These are phyloP conservation scores for Caradrina clavipalpis DNA, from an alignment of 2,888 invertebrate genomes.

Conservation along the genomic window DNA sequence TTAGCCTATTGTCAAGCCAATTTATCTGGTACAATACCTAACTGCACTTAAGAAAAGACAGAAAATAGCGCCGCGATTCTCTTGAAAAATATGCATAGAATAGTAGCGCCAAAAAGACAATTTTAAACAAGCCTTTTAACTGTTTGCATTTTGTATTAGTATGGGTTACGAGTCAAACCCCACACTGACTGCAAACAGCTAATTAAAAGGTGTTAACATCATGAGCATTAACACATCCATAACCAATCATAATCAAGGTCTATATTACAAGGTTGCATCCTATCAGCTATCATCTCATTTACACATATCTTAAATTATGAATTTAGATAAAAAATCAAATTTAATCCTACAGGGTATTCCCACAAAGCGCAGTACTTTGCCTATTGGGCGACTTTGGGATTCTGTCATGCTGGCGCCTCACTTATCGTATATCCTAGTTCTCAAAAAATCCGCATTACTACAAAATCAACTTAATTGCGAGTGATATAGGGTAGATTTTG, in stretches of 20 bases:
- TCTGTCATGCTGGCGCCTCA: neutral
- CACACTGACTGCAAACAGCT: slow-evolving; percentile 8
- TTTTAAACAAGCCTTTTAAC: neutral
- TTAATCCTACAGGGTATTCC: neutral
- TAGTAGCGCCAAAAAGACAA: neutral
- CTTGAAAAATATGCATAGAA: neutral
- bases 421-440: no score
- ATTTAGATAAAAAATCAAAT: neutral
- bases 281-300: slow-evolving; percentile 9
- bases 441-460: no score
- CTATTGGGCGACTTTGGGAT: neutral
- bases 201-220: slow-evolving; percentile 34
- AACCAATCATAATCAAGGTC: slow-evolving; percentile 35
- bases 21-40: neutral
- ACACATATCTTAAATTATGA: slow-evolving; percentile 8
- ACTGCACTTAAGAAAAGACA: neutral
- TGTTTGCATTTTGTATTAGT: slow-evolving; percentile 3
- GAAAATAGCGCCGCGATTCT: neutral
- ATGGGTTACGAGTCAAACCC: slow-evolving; percentile 4
- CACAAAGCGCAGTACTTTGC: neutral
- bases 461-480: no score
- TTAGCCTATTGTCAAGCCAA: neutral
- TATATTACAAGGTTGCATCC: slow-evolving; percentile 26
- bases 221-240: slow-evolving; percentile 19
- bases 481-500: no score